phyloP scores from a whole-genome alignment of 2,888 invertebrate species.

The Lithodes maja region DNA sequence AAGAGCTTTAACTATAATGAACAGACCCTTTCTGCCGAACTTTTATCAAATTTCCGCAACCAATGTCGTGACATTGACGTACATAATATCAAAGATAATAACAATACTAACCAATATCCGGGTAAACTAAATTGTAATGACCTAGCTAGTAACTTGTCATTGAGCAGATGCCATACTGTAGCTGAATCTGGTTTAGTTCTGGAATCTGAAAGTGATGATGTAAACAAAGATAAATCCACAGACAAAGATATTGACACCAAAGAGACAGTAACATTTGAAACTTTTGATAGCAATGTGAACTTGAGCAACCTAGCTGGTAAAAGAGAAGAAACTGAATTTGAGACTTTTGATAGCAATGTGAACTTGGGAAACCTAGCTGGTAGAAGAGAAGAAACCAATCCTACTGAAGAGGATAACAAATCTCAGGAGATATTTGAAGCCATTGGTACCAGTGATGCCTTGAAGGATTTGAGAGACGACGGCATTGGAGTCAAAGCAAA shows the following conservation, averaged over 20 bases:
- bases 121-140: not conserved
- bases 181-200: not conserved
- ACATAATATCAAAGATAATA: not conserved
- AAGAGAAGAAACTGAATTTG: too few relatives aligned
- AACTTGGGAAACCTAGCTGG: too few relatives aligned
- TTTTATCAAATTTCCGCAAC: not conserved
- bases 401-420: too few relatives aligned
- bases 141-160: not conserved
- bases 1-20: not conserved
- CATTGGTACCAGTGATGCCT: too few relatives aligned
- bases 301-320: too few relatives aligned
- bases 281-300: not conserved
- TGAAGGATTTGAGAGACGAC: too few relatives aligned
- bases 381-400: too few relatives aligned
- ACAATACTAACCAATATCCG: not conserved
- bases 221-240: not conserved
- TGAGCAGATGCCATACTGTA: not conserved
- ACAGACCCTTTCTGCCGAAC: too few relatives aligned
- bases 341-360: too few relatives aligned
- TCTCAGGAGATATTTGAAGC: too few relatives aligned
- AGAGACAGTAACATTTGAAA: constrained; percentile 13
- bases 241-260: not conserved
- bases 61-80: not conserved
- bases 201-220: not conserved
- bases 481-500: too few relatives aligned